Percentiles rank a stretch among this genome's conserved stretches.
phyloP scores from a whole-genome alignment of 1,140 invertebrate species.

The Ladona fulva region DNA sequence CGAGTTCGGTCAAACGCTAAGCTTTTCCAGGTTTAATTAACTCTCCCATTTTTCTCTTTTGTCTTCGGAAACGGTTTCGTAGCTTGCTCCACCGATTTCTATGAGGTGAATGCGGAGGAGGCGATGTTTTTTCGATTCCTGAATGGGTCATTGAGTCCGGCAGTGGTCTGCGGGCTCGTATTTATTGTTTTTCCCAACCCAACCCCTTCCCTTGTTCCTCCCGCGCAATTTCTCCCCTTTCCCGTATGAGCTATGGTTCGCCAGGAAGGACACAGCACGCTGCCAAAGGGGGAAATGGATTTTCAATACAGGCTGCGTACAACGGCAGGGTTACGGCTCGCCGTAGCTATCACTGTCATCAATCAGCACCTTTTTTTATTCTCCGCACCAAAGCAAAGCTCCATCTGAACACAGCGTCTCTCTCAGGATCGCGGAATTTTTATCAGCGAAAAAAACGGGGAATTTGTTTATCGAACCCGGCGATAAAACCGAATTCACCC shows the following conservation, averaged over 20 bases:
- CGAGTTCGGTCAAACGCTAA: no score
- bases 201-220: no score
- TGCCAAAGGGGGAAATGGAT: not conserved
- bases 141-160: not conserved
- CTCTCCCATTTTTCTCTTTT: no score
- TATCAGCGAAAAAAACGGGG: no score
- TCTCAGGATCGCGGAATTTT: no score
- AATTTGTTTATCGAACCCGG: no score
- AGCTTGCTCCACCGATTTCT: not conserved
- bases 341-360: not conserved
- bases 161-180: not conserved
- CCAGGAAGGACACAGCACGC: not conserved
- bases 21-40: no score
- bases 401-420: no score
- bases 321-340: not conserved
- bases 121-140: not conserved
- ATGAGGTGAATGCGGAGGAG: not conserved
- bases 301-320: not conserved
- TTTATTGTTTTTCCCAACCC: not conserved
- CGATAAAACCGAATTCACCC: no score
- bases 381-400: not conserved
- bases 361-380: not conserved
- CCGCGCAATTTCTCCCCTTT: not conserved
- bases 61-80: no score
- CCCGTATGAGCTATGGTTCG: not conserved